Base-by-base conservation (phyloP, 2,888 invertebrate genomes). In the Melipona bicolor region DNA sequence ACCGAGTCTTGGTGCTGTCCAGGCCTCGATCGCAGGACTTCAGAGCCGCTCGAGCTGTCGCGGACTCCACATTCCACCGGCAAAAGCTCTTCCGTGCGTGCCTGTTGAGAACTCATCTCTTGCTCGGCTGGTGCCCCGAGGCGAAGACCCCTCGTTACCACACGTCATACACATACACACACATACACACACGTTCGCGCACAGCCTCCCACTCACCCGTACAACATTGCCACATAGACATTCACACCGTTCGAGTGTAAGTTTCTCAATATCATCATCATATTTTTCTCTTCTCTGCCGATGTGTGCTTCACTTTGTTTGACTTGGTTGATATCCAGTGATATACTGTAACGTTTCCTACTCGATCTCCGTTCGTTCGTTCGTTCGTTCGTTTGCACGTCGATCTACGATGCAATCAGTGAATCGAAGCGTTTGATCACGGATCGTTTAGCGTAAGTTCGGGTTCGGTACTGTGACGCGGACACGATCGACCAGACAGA, bases 1-100 rank as follows among this genome's bases (percentile, higher is more conserved):
- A 43, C 81, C 83, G 86, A 91, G 92, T 88, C 90, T 92, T 92
- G 91, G 90, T 90, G 91, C 88, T 91, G 90, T 91, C 91, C 92
- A 90, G 91, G 91, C 88, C 90, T 87, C 89, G 88, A 90, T 89
- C 85, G 85, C 90, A 88, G 90, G 91, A 91, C 91, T 90, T 94
- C 96, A 96, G 96, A 96, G 96, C 96, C 96, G 96, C 96, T 96
- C 95, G 95, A 96, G 96, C 96, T 96, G 96, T 95, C 95, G 96
- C 96, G 96, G 96, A 96, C 96, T 96, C 96, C 96, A 96, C 96
- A 96, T 96, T 96, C 96, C 96, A 96, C 96, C 96, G 95, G 93
- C 90, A 90, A 90, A 85, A 87, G 88, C 90, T 90, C 89, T 90
- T 89, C 65, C 89, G 90, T 88, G 86, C 82, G 91, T 90, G 91